These are phyloP conservation scores for Emesis russula DNA, from an alignment of 2,888 invertebrate genomes.

Conservation along the genomic window DNA sequence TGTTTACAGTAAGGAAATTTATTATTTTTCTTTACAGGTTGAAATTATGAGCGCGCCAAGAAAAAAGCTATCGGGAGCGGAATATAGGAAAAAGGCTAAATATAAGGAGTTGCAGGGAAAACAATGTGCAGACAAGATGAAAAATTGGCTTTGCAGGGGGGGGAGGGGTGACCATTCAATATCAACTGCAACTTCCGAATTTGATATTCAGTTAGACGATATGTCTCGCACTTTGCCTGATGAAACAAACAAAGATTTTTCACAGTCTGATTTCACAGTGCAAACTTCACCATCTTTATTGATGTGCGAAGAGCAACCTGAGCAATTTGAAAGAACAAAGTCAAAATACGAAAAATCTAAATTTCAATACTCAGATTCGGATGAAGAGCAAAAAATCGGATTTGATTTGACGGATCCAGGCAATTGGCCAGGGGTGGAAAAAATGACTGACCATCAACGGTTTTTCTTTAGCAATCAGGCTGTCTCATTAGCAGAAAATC, in stretches of 20 bases:
- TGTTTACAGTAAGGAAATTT: no score
- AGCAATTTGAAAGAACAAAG: constrained; percentile 44
- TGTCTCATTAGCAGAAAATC: constrained; percentile 81
- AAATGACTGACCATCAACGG: constrained; percentile 71
- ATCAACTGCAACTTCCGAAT: constrained; percentile 67
- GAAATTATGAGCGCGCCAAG: constrained; percentile 33
- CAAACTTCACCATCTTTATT: constrained; percentile 63
- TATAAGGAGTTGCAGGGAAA: constrained; percentile 61
- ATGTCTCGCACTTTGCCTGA: neutral
- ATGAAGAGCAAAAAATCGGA: no score
- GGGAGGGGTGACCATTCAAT: constrained; percentile 28
- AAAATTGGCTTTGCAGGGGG: constrained; percentile 59
- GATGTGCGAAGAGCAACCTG: constrained; percentile 62
- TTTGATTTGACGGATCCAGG: constrained; percentile 23
- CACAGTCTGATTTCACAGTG: constrained; percentile 39
- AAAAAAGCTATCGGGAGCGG: constrained; percentile 56
- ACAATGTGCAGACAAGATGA: constrained; percentile 52
- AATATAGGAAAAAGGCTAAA: constrained; percentile 45
- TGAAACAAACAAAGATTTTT: constrained; percentile 47
- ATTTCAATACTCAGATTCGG: no score
- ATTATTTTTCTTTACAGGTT: neutral
- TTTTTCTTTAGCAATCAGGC: constrained; percentile 74
- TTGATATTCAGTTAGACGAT: constrained; percentile 64
- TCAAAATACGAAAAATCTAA: constrained; percentile 41
- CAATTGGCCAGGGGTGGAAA: constrained; percentile 66